Evolutionary conservation across 2,888 invertebrate species (phyloP).

Genomic region (Ochropacha duplaris): DNA sequence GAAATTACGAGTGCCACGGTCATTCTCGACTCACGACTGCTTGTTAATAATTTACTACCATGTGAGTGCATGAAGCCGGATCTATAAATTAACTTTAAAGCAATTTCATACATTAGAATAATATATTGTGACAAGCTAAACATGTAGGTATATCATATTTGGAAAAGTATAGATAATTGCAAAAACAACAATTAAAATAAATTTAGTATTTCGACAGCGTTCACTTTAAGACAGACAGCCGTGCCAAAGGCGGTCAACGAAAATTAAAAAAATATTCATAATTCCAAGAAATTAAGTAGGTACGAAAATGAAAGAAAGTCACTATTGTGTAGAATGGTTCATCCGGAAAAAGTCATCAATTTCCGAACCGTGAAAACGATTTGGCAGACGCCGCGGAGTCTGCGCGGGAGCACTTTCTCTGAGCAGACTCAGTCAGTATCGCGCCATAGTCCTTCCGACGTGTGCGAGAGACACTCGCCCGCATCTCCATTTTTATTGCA

Average conservation of each 20-base stretch:
- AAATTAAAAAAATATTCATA: neutral
- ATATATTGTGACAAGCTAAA: neutral
- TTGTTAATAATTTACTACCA: conserved; percentile 46
- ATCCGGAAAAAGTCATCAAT: conserved; percentile 73
- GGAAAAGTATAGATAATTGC: neutral
- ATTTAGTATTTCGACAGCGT: neutral
- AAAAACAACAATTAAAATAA: neutral
- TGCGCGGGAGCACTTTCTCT: conserved; percentile 78
- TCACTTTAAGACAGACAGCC: neutral
- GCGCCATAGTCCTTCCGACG: conserved; percentile 61
- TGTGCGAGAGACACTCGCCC: conserved; percentile 63
- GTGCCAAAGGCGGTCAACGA: neutral
- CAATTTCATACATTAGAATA: too few species aligned
- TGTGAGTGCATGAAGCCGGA: conserved; percentile 35
- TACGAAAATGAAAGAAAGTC: conserved; percentile 9
- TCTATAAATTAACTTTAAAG: conserved; percentile 13
- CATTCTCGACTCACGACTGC: conserved; percentile 31
- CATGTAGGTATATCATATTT: neutral
- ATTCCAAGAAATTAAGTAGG: conserved; percentile 4
- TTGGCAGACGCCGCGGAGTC: conserved; percentile 81
- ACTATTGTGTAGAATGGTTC: conserved; percentile 54
- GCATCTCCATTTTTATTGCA: conserved; percentile 31
- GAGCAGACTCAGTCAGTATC: conserved; percentile 60
- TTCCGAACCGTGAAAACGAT: conserved; percentile 73
- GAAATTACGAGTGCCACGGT: conserved; percentile 42